Base-by-base conservation (phyloP, 2,113 vertebrate species). In the Mystacornis crossleyi region DNA sequence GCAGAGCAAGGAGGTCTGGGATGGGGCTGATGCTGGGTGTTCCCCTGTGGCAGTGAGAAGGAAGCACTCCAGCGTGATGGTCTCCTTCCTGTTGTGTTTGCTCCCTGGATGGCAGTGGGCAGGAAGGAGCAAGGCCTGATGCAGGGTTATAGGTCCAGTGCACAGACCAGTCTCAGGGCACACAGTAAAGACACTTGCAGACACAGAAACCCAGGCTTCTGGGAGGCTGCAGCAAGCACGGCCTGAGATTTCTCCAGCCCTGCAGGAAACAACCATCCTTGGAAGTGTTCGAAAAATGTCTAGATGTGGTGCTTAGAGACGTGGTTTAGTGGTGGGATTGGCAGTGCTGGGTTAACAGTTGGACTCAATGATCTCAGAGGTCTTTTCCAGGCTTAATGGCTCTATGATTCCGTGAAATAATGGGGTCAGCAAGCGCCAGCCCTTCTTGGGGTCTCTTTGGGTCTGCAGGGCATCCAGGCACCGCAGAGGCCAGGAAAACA, bases 91-190 rank as follows among this genome's bases (percentile, higher is more conserved):
- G 53, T 25, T 57, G 43, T 62, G 42, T 61, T 85, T 70, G 53
- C 33, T 91, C 53, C 70, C 89, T 65, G 50, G 83, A 53, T 85
- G 78, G 84, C 83, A 89, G 61, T 1, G 0, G 50, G 55, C 77
- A 93, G 89, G 77, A 79, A 54, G 29, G 70, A 40, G 57, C 61
- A 71, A 54, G 81, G 78, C 75, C 86, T 93, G 60, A 25, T 50
- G 45, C 62, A 47, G 50, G 61, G 65, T 87, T 91, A 34, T 10
- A 26, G 75, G 47, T 40, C 71, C 86, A 90, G 51, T 7, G 0
- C 42, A 47, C 75, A 92, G 75, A 81, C 3, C 18, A 23, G 66
- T 1, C 0, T 10, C 47, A 28, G 72, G 50, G 53, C 77, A 69
- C n/a, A 10, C 12, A 26, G 31, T 12, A 43, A n/a, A 89, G 81